Base-by-base conservation (phyloP, 2,888 invertebrate species). In the Tetranychus piercei region DNA sequence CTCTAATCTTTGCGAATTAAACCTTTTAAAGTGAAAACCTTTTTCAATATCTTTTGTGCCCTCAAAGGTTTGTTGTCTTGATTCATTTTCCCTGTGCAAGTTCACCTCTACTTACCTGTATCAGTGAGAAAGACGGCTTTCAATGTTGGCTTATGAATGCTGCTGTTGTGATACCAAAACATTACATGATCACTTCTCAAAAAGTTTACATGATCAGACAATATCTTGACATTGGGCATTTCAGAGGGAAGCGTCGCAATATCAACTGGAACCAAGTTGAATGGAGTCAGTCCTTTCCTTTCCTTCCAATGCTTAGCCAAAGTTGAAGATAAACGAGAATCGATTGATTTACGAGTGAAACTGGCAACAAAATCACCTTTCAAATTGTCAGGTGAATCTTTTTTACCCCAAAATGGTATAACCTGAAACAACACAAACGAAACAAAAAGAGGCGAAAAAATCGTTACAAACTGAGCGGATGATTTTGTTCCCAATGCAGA, bases 51-150 rank as follows among this genome's bases (percentile, higher is more conserved):
- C 34, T 34, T 34, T 34, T 34, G 0, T 4, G 5, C 34, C 34
- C 34, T 34, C 23, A 23, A 23, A 23, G 23, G 2, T 23, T 34
- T 34, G 34, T 34, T 34, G 34, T 4, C 34, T 34, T 34, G 34
- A 34, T 34, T 4, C 34, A 34, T 4, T 34, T 34, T 34, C 5
- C 4, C 5, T 4, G 34, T 34, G 4, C 34, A 34, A 34, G 34
- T 34, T 34, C 3, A 34, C 34, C 34, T 34, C 34, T 5, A 34
- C 34, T 77, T 73, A 80, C 82, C 82, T 88, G 81, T 82, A 75
- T 82, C 82, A 7, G 82, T 82, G 73, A 82, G 77, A 3, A 82
- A 79, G 5, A 82, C 80, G 1, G 82, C 81, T 11, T 79, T 80
- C 18, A 82, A 73, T 5, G 78, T 76, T 74, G 22, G 75, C 73